A percentile compares a stretch with the other conserved stretches of the same genome.
phyloP scores from a whole-genome alignment of 2,797 vertebrate genomes.

The Neomorphus geoffroyi region DNA sequence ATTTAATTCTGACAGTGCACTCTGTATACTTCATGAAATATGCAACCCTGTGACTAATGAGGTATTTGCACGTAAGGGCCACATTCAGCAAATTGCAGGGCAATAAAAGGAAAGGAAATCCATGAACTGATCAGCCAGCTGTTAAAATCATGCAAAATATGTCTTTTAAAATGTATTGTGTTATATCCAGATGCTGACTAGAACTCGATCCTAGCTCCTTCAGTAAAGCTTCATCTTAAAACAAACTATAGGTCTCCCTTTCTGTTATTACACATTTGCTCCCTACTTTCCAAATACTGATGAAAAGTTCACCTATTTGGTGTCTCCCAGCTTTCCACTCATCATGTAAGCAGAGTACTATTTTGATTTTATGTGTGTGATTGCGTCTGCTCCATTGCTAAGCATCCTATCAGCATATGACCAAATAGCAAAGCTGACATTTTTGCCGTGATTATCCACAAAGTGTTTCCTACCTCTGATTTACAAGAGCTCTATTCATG shows the following conservation, averaged over 20 bases:
- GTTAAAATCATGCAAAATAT: constrained; percentile 50
- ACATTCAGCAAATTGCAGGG: constrained; percentile 20
- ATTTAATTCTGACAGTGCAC: constrained; percentile 75
- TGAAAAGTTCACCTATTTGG: constrained; percentile 9
- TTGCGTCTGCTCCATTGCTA: background rate
- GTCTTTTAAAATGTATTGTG: constrained; percentile 37
- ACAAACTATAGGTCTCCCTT: background rate
- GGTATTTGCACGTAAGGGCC: constrained; percentile 58
- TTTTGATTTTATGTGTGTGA: constrained; percentile 42
- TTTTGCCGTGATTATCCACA: constrained; percentile 48
- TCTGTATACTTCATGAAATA: constrained; percentile 50
- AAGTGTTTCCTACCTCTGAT: constrained; percentile 67
- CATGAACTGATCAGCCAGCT: constrained; percentile 50
- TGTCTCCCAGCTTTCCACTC: background rate
- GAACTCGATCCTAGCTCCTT: background rate
- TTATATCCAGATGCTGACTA: constrained; percentile 39
- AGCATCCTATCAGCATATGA: constrained; percentile 57
- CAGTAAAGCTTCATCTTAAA: background rate
- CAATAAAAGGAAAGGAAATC: constrained; percentile 55
- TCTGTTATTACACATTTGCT: background rate
- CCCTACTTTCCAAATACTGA: constrained; percentile 30
- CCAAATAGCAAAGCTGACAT: constrained; percentile 49
- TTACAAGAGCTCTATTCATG: constrained; percentile 66
- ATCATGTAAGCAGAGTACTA: background rate
- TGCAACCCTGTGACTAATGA: constrained; percentile 57